Conservation (phyloP, 2,113 vertebrate species). For the Scalopus aquaticus region DNA sequence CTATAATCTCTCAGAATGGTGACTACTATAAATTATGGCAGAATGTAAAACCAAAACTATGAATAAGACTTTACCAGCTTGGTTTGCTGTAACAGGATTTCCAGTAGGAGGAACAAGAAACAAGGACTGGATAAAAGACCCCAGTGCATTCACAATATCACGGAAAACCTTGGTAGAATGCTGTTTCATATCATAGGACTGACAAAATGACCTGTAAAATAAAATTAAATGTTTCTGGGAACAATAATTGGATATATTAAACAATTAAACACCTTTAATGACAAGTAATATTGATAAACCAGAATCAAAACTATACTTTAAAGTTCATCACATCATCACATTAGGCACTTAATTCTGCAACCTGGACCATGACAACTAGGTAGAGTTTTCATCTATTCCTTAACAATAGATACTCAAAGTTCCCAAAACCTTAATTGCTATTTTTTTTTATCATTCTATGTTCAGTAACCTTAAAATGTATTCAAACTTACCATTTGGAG, state of each 20-base stretch:
- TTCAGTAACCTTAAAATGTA: constrained; percentile 3
- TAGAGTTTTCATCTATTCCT: neutral
- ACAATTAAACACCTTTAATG: constrained; percentile 19
- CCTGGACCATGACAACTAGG: neutral
- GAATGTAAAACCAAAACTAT: constrained; percentile 35
- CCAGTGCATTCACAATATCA: constrained; percentile 98
- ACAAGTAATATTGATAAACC: constrained; percentile 13
- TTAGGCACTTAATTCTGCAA: neutral
- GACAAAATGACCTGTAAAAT: constrained; percentile 94
- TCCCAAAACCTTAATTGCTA: neutral
- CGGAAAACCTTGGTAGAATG: constrained; percentile 99
- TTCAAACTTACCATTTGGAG: neutral
- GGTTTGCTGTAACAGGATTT: constrained; percentile 84
- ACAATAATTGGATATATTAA: constrained; percentile 10
- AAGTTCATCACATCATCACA: neutral
- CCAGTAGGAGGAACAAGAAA: constrained; percentile 94
- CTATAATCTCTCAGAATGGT: neutral
- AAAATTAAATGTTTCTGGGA: constrained; percentile 62
- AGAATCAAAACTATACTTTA: neutral
- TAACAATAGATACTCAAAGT: neutral
- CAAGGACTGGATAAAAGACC: constrained; percentile 98
- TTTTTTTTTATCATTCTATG: neutral
- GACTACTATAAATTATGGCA: neutral
- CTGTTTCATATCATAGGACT: constrained; percentile 99
- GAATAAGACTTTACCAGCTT: constrained; percentile 87